Evolutionary conservation across 2,888 invertebrate genomes (phyloP).

Genomic region (Blastobasis adustella): DNA sequence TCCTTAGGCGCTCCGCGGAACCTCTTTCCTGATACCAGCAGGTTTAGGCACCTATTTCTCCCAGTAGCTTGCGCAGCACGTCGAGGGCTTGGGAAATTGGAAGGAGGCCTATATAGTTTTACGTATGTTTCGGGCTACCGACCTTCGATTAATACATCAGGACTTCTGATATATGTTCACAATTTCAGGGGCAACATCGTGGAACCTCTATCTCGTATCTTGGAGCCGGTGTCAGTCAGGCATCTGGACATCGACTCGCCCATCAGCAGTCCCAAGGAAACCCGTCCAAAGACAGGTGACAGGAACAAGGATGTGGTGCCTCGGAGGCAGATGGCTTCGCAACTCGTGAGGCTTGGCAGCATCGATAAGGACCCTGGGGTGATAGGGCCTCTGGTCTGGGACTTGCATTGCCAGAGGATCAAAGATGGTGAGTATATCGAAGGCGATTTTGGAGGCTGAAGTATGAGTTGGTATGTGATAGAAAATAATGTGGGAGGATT

Average conservation of each 20-base stretch:
- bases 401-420: conserved; percentile 82
- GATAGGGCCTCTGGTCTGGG: conserved; percentile 89
- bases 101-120: no score
- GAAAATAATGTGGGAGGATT: no score
- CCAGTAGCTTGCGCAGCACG: no score
- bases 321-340: conserved; percentile 60
- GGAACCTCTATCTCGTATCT: conserved; percentile 84
- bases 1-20: no score
- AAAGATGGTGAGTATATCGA: conserved; percentile 57
- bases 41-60: no score
- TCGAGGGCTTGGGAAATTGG: no score
- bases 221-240: conserved; percentile 85
- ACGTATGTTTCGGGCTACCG: no score
- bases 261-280: conserved; percentile 31
- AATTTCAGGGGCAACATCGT: conserved; percentile 79
- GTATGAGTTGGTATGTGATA: no score
- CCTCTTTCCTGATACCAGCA: no score
- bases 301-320: conserved; percentile 41
- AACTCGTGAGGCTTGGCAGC: conserved; percentile 80
- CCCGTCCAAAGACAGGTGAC: conserved; percentile 9
- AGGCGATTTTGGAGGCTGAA: no score
- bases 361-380: conserved; percentile 88
- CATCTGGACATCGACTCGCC: conserved; percentile 78
- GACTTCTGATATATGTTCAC: no score
- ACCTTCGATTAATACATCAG: no score